Evolutionary conservation across 1,140 invertebrate genomes (phyloP), one percentile per base, ranked within the genome.

Genomic region (Drosophila punjabiensis): DNA sequence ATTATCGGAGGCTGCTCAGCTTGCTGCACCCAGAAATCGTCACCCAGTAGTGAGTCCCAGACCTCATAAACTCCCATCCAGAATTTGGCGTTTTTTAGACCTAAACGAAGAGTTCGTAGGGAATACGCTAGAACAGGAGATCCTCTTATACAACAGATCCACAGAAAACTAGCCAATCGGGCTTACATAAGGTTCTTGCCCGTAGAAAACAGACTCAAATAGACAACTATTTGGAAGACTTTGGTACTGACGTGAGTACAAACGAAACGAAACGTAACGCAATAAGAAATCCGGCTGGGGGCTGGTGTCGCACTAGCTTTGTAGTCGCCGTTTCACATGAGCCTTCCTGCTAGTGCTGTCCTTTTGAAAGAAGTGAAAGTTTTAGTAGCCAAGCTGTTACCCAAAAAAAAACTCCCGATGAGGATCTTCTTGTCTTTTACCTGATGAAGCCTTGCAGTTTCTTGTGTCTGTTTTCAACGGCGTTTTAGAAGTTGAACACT

Each of bases 191-290:
- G 33, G 8, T 11, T 11, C 33, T 35, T 35, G 9, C 33, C n/a
- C 7, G n/a, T n/a, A n/a, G n/a, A n/a, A n/a, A n/a, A n/a, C n/a
- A n/a, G n/a, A n/a, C n/a, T n/a, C n/a, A n/a, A n/a, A n/a, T n/a
- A n/a, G n/a, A n/a, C n/a, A n/a, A n/a, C n/a, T n/a, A n/a, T n/a
- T 3, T 41, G 2, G 48, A 63, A 41, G 41, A 47, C 14, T 18
- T 56, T 32, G 63, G 16, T 8, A 41, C 56, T 28, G 56, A 69
- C 24, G 48, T 39, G 7, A 32, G n/a, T n/a, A n/a, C n/a, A n/a
- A n/a, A 69, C 37, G 5, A 60, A 53, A 45, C 39, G 30, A 20
- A 53, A 61, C 30, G 61, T 53, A 20, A 3, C 35, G 50, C 30
- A 6, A 53, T 53, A 7, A 58, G 24, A 43, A 47, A 47, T 13